Conservation (phyloP, 2,888 invertebrate genomes). For the Lepeophtheirus nordmannii region DNA sequence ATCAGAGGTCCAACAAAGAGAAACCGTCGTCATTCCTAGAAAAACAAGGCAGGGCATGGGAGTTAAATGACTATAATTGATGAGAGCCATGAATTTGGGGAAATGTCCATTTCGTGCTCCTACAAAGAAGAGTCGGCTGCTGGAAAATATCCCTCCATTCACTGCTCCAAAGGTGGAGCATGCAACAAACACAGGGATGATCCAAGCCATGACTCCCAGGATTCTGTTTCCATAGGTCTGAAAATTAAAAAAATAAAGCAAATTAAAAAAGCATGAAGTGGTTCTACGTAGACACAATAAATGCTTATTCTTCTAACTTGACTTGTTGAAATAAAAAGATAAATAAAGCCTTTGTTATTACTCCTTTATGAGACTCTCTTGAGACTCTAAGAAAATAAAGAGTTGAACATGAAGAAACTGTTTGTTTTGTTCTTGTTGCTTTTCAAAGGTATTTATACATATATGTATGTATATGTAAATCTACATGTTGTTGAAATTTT, state of each 20-base stretch:
- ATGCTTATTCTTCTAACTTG: too few relatives aligned
- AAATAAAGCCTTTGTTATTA: too few relatives aligned
- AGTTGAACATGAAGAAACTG: too few relatives aligned
- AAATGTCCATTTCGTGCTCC: constrained; percentile 75
- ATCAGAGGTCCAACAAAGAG: constrained; percentile 33
- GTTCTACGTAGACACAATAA: too few relatives aligned
- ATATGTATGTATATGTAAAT: too few relatives aligned
- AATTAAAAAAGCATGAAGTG: constrained; percentile 16
- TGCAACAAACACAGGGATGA: constrained; percentile 90
- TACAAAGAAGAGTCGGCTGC: constrained; percentile 73
- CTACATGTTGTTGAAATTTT: too few relatives aligned
- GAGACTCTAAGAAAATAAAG: too few relatives aligned
- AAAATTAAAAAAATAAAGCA: constrained; percentile 28
- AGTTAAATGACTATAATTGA: constrained; percentile 61
- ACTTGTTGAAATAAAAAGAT: too few relatives aligned
- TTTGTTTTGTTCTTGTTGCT: too few relatives aligned
- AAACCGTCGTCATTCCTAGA: constrained; percentile 47
- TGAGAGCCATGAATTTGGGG: constrained; percentile 66
- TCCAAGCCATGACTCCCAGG: constrained; percentile 68
- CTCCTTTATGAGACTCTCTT: too few relatives aligned
- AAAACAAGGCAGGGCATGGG: constrained; percentile 74
- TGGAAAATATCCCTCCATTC: constrained; percentile 87
- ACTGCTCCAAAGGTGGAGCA: constrained; percentile 71
- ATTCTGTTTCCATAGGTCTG: constrained; percentile 73
- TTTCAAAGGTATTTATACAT: too few relatives aligned